phyloP scores from a whole-genome alignment of 1,140 invertebrate genomes.

The Leguminivora glycinivorella region DNA sequence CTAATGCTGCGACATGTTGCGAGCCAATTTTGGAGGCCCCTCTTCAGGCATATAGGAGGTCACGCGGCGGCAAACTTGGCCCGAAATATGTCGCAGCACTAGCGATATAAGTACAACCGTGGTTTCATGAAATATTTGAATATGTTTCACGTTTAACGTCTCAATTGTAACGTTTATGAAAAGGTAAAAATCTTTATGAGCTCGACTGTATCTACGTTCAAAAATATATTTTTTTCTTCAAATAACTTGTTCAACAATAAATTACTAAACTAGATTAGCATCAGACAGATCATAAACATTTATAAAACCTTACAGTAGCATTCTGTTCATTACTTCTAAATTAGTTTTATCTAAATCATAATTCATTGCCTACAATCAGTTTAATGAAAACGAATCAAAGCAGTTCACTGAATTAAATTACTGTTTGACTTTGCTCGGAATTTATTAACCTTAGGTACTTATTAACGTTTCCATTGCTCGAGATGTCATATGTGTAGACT shows the following conservation, averaged over 20 bases:
- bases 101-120: too few relatives aligned
- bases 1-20: too few relatives aligned
- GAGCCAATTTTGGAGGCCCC: too few relatives aligned
- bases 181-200: too few relatives aligned
- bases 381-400: conserved; percentile 23
- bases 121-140: too few relatives aligned
- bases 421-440: not conserved
- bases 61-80: too few relatives aligned
- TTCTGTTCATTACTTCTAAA: conserved; percentile 1
- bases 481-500: conserved; percentile 41
- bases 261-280: not conserved
- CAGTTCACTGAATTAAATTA: conserved; percentile 8
- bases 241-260: not conserved
- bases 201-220: too few relatives aligned
- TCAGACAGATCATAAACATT: not conserved
- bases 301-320: conserved; percentile 1
- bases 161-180: too few relatives aligned
- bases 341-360: conserved; percentile 19
- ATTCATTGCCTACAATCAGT: conserved; percentile 16
- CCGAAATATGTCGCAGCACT: too few relatives aligned
- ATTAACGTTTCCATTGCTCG: conserved; percentile 40
- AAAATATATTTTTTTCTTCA: too few relatives aligned
- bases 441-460: conserved; percentile 6
- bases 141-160: too few relatives aligned
- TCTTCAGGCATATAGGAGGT: too few relatives aligned